Percentiles rank a stretch among this genome's conserved stretches.
Conservation (phyloP, 53 echinoderm and acorn worm genomes). For the Stichopus horrens region DNA sequence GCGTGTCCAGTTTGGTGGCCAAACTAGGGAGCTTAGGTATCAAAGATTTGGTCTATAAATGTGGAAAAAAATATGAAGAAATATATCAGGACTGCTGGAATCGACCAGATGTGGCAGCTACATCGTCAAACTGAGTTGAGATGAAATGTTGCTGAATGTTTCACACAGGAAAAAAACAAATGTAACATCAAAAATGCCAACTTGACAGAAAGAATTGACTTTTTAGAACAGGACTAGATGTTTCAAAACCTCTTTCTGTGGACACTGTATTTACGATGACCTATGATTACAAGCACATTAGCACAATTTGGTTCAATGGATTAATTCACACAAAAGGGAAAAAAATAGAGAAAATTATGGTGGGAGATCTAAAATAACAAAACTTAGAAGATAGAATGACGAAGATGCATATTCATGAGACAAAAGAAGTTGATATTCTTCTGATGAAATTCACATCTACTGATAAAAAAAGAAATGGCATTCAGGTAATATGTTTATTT, state of each 20-base stretch:
- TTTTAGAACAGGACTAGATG: too few species aligned
- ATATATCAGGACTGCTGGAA: slow-evolving; percentile 18
- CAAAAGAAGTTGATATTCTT: not conserved
- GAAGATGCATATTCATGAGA: not conserved
- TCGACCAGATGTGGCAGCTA: not conserved
- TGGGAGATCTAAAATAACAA: not conserved
- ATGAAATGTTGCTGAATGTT: too few species aligned
- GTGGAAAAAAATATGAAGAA: slow-evolving; percentile 47
- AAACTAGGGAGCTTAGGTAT: slow-evolving; percentile 98
- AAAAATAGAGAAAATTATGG: too few species aligned
- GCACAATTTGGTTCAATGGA: too few species aligned
- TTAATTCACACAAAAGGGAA: too few species aligned
- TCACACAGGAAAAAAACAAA: too few species aligned
- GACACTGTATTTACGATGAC: too few species aligned
- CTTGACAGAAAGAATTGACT: too few species aligned
- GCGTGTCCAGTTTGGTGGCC: slow-evolving; percentile 90
- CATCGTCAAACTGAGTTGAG: not conserved
- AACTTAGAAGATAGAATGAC: not conserved
- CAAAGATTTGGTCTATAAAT: slow-evolving; percentile 94
- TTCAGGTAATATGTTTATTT: not conserved
- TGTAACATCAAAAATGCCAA: too few species aligned
- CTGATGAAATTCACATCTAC: not conserved
- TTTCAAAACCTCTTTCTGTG: too few species aligned
- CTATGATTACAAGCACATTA: too few species aligned
- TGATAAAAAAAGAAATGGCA: not conserved